Evolutionary conservation across 2,888 invertebrate species (phyloP).

Genomic region (Dione juno): DNA sequence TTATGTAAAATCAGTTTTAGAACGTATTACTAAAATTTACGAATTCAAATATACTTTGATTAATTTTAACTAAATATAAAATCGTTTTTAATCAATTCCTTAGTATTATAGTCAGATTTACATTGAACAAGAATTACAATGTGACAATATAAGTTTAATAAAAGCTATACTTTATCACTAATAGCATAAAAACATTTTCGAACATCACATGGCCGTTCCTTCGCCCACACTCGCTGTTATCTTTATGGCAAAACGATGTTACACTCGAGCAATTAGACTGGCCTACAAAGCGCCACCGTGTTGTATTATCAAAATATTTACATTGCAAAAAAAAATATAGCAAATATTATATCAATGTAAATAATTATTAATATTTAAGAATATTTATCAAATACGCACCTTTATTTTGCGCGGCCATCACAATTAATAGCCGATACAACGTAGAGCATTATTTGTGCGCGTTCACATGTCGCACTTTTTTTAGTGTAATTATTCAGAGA

Average conservation of each 20-base stretch:
- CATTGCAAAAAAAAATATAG: slow-evolving; percentile 45
- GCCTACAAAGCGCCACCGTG: slow-evolving; percentile 53
- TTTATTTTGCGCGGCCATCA: slow-evolving; percentile 79
- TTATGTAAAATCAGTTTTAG: not conserved
- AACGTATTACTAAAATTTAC: not conserved
- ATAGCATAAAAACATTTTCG: slow-evolving; percentile 62
- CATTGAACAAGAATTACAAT: not conserved
- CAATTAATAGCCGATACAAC: slow-evolving; percentile 57
- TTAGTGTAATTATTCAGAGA: slow-evolving; percentile 43
- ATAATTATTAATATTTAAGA: slow-evolving; percentile 1
- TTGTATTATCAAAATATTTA: slow-evolving; percentile 51
- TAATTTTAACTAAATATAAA: not conserved
- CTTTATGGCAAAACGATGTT: slow-evolving; percentile 61
- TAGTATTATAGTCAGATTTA: not conserved
- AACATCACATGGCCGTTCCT: slow-evolving; percentile 68
- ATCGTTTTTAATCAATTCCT: not conserved
- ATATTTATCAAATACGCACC: slow-evolving; percentile 56
- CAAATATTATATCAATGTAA: slow-evolving; percentile 25
- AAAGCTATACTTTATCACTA: slow-evolving; percentile 51
- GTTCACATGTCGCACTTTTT: slow-evolving; percentile 63
- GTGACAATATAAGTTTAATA: not conserved
- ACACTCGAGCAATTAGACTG: slow-evolving; percentile 54
- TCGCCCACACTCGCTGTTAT: slow-evolving; percentile 71
- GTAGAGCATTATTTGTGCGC: slow-evolving; percentile 66
- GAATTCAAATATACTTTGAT: not conserved